Conservation (phyloP, 2,888 invertebrate species). For the Cantharis flavilabris region DNA sequence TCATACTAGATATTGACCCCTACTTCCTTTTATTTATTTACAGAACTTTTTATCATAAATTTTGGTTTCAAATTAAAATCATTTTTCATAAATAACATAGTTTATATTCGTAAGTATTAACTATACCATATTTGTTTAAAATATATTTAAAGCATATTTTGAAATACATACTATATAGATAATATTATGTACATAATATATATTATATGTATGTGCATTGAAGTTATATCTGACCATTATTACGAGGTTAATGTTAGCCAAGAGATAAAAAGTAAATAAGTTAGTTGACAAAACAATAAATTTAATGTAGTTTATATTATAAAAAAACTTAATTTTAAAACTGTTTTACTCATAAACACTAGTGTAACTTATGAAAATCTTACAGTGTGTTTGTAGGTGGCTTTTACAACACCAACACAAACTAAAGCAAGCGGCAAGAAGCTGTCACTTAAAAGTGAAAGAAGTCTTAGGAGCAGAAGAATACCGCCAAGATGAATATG, state of each 20-base stretch:
- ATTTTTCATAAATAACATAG: too few species aligned
- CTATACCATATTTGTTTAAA: too few species aligned
- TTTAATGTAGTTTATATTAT: neutral
- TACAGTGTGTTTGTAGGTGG: conserved; percentile 65
- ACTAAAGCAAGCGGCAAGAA: conserved; percentile 58
- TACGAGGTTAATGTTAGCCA: conserved; percentile 11
- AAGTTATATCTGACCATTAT: conserved; percentile 10
- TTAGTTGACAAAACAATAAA: neutral
- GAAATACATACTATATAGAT: conserved; percentile 3
- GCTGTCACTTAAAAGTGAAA: conserved; percentile 53
- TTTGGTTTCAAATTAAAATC: too few species aligned
- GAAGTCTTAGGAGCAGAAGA: conserved; percentile 45
- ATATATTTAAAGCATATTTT: conserved; percentile 9
- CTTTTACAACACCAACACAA: conserved; percentile 75
- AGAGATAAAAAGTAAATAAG: conserved; percentile 9
- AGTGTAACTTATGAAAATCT: conserved; percentile 26
- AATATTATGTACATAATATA: too few species aligned
- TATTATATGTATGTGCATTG: neutral
- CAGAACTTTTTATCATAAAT: too few species aligned
- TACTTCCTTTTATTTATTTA: too few species aligned
- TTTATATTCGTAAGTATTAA: too few species aligned
- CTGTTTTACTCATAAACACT: neutral
- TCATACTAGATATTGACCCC: too few species aligned
- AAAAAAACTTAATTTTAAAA: neutral
- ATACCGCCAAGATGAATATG: conserved; percentile 38